phyloP scores from a whole-genome alignment of 2,797 vertebrate species.

The Liasis olivaceus region DNA sequence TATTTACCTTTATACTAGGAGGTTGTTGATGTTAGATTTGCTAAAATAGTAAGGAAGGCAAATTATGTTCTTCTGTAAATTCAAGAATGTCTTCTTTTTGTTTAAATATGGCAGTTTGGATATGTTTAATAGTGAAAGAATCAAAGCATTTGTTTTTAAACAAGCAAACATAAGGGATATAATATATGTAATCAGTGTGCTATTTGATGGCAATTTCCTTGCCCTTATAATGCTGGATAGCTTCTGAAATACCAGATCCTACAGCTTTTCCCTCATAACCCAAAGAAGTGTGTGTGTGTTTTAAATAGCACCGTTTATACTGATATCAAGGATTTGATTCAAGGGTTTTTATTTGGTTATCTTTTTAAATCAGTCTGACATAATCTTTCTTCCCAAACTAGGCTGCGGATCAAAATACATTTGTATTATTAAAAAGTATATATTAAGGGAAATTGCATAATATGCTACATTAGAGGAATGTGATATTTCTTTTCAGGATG shows the following conservation, averaged over 20 bases:
- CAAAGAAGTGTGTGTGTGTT: not conserved
- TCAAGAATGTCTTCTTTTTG: not conserved
- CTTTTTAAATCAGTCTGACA: too few relatives aligned
- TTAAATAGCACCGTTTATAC: not conserved
- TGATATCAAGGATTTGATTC: too few relatives aligned
- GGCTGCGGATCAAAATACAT: too few relatives aligned
- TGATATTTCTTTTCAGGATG: too few relatives aligned
- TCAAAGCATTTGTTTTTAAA: not conserved
- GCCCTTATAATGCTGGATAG: constrained; percentile 12
- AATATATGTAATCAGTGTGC: not conserved
- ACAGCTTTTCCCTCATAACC: not conserved
- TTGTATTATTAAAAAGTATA: too few relatives aligned
- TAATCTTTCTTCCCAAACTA: too few relatives aligned
- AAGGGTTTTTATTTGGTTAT: too few relatives aligned
- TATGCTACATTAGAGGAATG: too few relatives aligned
- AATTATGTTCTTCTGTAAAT: not conserved
- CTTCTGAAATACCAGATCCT: not conserved
- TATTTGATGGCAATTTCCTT: not conserved
- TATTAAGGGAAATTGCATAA: too few relatives aligned
- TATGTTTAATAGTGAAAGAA: not conserved
- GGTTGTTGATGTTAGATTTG: not conserved
- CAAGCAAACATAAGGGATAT: constrained; percentile 27
- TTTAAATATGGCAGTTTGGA: not conserved
- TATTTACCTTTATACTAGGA: not conserved
- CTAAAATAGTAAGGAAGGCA: not conserved